A percentile compares a stretch with the other conserved stretches of the same genome.
These are phyloP conservation scores for Helicoverpa zea DNA, from an alignment of 1,140 invertebrate genomes.

Conservation along the genomic window DNA sequence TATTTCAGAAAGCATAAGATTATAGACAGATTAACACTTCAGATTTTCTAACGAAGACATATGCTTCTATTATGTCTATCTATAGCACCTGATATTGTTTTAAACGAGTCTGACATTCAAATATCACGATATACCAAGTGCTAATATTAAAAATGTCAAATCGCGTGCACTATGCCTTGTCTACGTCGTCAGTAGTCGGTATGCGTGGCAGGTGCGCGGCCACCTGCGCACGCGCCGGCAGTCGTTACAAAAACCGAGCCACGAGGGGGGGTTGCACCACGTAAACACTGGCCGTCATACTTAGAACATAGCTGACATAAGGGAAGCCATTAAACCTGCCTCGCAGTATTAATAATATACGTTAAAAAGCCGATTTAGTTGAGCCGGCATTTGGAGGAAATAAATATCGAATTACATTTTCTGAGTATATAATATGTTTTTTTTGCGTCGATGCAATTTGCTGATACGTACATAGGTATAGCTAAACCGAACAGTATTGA, in stretches of 20 bases:
- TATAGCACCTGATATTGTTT: no score
- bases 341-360: slow-evolving; percentile 51
- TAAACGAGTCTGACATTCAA: no score
- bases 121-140: neutral
- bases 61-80: no score
- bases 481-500: neutral
- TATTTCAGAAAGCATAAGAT: no score
- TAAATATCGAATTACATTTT: slow-evolving; percentile 46
- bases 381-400: slow-evolving; percentile 43
- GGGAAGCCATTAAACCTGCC: slow-evolving; percentile 72
- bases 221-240: slow-evolving; percentile 81
- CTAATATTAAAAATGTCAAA: slow-evolving; percentile 50
- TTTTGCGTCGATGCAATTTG: slow-evolving; percentile 13
- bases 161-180: slow-evolving; percentile 72
- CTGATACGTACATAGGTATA: neutral
- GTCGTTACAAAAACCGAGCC: slow-evolving; percentile 77
- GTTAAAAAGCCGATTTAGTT: slow-evolving; percentile 54
- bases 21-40: no score
- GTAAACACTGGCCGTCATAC: slow-evolving; percentile 66
- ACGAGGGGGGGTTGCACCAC: slow-evolving; percentile 62
- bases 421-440: neutral
- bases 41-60: no score
- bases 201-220: slow-evolving; percentile 73
- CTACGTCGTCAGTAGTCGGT: slow-evolving; percentile 59
- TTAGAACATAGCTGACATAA: slow-evolving; percentile 66